phyloP scores from a whole-genome alignment of 2,888 invertebrate species.

The Girardia tigrina region DNA sequence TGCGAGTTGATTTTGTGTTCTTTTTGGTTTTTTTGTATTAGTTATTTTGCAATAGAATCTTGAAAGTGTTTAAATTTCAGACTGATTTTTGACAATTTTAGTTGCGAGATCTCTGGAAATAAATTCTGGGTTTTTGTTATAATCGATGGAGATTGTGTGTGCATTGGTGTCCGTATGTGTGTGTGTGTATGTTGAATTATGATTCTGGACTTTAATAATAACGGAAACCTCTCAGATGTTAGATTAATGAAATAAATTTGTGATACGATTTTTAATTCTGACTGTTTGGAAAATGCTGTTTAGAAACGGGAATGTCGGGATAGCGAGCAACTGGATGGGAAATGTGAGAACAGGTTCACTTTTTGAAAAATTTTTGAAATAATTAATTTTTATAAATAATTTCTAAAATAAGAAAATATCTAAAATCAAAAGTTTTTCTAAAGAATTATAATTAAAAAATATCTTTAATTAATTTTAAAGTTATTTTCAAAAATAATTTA shows the following conservation, averaged over 20 bases:
- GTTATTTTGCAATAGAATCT: slow-evolving; percentile 20
- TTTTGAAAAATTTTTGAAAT: too few relatives aligned
- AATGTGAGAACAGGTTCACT: too few relatives aligned
- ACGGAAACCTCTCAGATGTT: not conserved
- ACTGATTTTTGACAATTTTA: slow-evolving; percentile 14
- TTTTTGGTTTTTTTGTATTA: slow-evolving; percentile 14
- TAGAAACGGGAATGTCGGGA: too few relatives aligned
- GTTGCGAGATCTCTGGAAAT: slow-evolving; percentile 10
- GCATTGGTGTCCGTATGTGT: too few relatives aligned
- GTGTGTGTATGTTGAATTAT: not conserved
- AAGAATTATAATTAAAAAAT: too few relatives aligned
- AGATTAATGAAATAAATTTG: slow-evolving; percentile 23
- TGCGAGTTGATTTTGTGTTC: slow-evolving; percentile 10
- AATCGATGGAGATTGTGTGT: not conserved
- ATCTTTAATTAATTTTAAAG: too few relatives aligned
- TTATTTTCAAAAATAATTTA: too few relatives aligned
- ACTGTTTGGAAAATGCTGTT: too few relatives aligned
- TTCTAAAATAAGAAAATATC: too few relatives aligned
- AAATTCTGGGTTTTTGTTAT: not conserved
- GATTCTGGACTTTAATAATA: not conserved
- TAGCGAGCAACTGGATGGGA: too few relatives aligned
- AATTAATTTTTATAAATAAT: too few relatives aligned
- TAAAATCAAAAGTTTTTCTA: too few relatives aligned
- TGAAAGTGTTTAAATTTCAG: not conserved
- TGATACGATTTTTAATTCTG: slow-evolving; percentile 7